phyloP scores from a whole-genome alignment of 53 echinoderm and acorn worm species.

The Henricia sp. region DNA sequence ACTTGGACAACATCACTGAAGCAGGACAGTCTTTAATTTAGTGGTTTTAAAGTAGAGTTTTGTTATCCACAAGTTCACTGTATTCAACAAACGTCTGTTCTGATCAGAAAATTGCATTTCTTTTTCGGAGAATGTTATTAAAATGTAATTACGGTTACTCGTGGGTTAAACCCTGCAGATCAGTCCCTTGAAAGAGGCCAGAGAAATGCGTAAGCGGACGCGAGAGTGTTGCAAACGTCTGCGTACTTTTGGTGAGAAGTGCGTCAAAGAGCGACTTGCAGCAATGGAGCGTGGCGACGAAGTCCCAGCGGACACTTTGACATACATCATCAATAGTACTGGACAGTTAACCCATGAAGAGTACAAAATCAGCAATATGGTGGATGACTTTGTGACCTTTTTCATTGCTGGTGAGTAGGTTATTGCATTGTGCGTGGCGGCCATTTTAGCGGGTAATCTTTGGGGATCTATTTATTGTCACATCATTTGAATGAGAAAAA shows the following conservation, averaged over 20 bases:
- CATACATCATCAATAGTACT: conserved; percentile 58
- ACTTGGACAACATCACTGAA: too few species aligned
- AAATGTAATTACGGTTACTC: too few species aligned
- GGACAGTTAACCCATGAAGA: conserved; percentile 20
- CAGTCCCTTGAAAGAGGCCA: conserved; percentile 29
- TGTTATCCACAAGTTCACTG: too few species aligned
- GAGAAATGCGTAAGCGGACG: conserved; percentile 26
- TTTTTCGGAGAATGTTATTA: not conserved
- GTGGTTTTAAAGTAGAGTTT: not conserved
- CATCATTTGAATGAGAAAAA: too few species aligned
- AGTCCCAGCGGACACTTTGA: conserved; percentile 53
- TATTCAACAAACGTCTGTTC: too few species aligned
- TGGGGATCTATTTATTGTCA: too few species aligned
- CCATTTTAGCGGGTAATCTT: too few species aligned
- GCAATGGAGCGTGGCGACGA: conserved; percentile 54
- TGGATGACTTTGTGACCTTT: conserved; percentile 71
- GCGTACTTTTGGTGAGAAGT: conserved; percentile 35
- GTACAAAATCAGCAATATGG: conserved; percentile 62
- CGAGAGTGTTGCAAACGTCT: conserved; percentile 36
- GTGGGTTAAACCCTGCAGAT: conserved; percentile 9
- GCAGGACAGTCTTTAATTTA: too few species aligned
- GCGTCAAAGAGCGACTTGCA: conserved; percentile 44
- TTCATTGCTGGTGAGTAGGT: conserved; percentile 74
- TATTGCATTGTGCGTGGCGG: too few species aligned
- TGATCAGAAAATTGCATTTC: too few species aligned